Conservation (phyloP, 2,113 vertebrate genomes). For the Bubo blakistoni region DNA sequence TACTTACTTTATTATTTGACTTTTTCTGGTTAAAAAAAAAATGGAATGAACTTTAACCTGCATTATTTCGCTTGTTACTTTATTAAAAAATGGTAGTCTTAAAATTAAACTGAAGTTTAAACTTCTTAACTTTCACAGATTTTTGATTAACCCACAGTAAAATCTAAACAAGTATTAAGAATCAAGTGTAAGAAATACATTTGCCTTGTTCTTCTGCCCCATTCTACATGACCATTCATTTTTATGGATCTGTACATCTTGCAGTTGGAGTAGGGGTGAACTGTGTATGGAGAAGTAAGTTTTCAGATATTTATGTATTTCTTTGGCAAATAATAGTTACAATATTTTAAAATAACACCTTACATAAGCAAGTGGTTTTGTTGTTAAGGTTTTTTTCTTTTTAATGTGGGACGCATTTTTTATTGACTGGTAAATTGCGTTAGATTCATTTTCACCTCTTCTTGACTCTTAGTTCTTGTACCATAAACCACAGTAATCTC, state of each 20-base stretch:
- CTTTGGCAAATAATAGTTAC: neutral
- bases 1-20: neutral
- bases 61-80: neutral
- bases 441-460: neutral
- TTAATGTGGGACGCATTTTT: neutral
- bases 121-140: neutral
- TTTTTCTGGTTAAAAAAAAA: neutral
- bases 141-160: neutral
- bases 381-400: neutral
- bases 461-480: neutral
- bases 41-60: neutral
- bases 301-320: neutral
- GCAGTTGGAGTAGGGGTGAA: neutral
- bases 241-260: neutral
- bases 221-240: neutral
- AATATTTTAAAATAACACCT: neutral
- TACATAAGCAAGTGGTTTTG: neutral
- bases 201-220: neutral
- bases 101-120: neutral
- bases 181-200: neutral
- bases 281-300: fast-evolving
- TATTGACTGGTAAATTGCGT: neutral
- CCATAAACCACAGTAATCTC: neutral
- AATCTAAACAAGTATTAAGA: neutral
- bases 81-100: neutral